These are phyloP conservation scores for Hyperoplus lanceolatus DNA, from an alignment of 2,797 vertebrate species.

Conservation along the genomic window DNA sequence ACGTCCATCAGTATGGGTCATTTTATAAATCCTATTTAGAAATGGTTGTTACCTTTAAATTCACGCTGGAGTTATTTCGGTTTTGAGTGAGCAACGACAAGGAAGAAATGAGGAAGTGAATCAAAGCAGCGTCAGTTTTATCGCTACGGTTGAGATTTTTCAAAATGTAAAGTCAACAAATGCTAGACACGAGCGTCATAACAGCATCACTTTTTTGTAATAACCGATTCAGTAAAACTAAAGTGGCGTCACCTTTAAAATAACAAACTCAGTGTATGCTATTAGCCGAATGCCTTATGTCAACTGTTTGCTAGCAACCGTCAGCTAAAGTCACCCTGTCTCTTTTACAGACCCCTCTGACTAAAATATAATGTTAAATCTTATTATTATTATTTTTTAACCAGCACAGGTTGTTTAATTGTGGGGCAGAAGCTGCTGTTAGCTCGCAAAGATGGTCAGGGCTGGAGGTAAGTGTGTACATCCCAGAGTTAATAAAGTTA, in stretches of 20 bases:
- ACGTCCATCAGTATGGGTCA: accelerated
- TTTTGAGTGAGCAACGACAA: neutral
- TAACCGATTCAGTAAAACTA: neutral
- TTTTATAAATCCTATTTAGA: neutral
- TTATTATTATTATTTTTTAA: neutral
- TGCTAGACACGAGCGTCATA: accelerated
- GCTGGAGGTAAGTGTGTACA: slow-evolving; percentile 50
- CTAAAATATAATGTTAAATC: no score
- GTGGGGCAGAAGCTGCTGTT: slow-evolving; percentile 1
- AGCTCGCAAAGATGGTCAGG: slow-evolving; percentile 67
- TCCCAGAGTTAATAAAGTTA: neutral
- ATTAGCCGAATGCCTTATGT: neutral
- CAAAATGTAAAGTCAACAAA: neutral
- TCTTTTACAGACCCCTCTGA: neutral
- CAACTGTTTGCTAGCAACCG: neutral
- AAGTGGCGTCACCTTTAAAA: neutral
- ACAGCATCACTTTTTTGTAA: accelerated
- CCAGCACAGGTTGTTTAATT: slow-evolving; percentile 8
- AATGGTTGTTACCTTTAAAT: accelerated
- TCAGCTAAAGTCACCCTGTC: neutral
- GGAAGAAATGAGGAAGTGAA: neutral
- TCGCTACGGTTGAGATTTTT: neutral
- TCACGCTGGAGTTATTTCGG: neutral
- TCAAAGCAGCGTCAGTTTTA: neutral
- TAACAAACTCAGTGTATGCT: accelerated